Base-by-base conservation (phyloP, 1,140 invertebrate genomes). In the Papilio xuthus region DNA sequence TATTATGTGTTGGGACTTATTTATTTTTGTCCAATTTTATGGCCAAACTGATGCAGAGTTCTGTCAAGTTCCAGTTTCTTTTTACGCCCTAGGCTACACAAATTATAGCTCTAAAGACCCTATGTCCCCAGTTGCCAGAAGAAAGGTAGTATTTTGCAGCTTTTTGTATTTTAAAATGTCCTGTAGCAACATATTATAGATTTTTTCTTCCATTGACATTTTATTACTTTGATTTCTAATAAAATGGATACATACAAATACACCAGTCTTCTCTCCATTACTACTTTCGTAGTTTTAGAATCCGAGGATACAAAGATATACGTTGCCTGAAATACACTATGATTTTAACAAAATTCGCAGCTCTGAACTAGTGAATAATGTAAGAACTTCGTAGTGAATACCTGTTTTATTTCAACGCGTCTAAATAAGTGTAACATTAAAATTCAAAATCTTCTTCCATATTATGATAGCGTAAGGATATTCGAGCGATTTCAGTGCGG, bases 401-500 rank as follows among this genome's bases (percentile, higher is more conserved):
- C 0, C 7, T 37, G 32, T 37, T 37, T 37, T 37, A 6, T 37
- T 37, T 37, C 7, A 37, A 37, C 4, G 32, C 4, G 32, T 37
- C 32, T 37, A 37, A 1, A 0, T 28, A 42, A 60, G 53, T 41
- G 26, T 63, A 75, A 44, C 23, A 26, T 1, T 15, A 37, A 32
- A 18, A 28, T 41, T 56, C 74, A 82, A 53, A 85, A 80, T 79
- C 77, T 32, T 2, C 79, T 70, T 90, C 89, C 85, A 83, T 67
- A 79, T 0, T 72, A 72, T 13, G 13, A 23, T 32, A 81, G 12
- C 85, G 69, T 63, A 79, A 47, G 88, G 90, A 89, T 91, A 90
- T 89, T 88, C 84, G 76, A 77, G 87, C 85, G 90, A 90, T 90
- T 90, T 87, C 86, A 87, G 80, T 83, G 81, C 82, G 84, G 80